phyloP scores from a whole-genome alignment of 2,888 invertebrate genomes.

The Caenorhabditis sinica region DNA sequence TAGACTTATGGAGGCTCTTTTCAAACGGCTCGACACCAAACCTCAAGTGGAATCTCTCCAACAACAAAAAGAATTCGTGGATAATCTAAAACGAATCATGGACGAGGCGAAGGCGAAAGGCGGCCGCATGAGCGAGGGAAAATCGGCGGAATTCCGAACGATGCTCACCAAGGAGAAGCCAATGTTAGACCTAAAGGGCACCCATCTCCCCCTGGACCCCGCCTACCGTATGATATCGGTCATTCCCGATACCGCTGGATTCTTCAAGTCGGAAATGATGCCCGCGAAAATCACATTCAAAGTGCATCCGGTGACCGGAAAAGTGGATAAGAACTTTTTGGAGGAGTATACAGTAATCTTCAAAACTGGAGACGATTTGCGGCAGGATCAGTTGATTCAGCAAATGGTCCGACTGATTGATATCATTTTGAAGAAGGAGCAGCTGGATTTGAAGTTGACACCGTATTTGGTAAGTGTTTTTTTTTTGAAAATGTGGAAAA shows the following conservation, averaged over 20 bases:
- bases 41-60: slow-evolving; percentile 46
- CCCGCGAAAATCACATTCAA: slow-evolving; percentile 93
- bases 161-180: slow-evolving; percentile 60
- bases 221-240: slow-evolving; percentile 89
- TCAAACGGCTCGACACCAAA: slow-evolving; percentile 39
- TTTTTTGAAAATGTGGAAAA: neutral
- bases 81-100: slow-evolving; percentile 70
- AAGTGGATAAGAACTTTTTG: slow-evolving; percentile 77
- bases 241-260: slow-evolving; percentile 91
- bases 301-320: slow-evolving; percentile 86
- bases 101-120: slow-evolving; percentile 63
- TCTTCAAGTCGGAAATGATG: slow-evolving; percentile 97
- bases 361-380: slow-evolving; percentile 96
- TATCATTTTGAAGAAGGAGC: slow-evolving; percentile 92
- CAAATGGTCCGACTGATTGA: slow-evolving; percentile 99
- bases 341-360: slow-evolving; percentile 95
- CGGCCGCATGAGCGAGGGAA: slow-evolving; percentile 52
- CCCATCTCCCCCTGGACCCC: slow-evolving; percentile 96
- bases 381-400: slow-evolving; percentile 97
- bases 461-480: slow-evolving; percentile 67
- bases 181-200: slow-evolving; percentile 89
- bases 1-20: slow-evolving; percentile 55
- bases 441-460: slow-evolving; percentile 91
- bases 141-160: slow-evolving; percentile 67
- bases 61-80: slow-evolving; percentile 67